Evolutionary conservation across 1,140 invertebrate species (phyloP).

Genomic region (Drosophila mauritiana): DNA sequence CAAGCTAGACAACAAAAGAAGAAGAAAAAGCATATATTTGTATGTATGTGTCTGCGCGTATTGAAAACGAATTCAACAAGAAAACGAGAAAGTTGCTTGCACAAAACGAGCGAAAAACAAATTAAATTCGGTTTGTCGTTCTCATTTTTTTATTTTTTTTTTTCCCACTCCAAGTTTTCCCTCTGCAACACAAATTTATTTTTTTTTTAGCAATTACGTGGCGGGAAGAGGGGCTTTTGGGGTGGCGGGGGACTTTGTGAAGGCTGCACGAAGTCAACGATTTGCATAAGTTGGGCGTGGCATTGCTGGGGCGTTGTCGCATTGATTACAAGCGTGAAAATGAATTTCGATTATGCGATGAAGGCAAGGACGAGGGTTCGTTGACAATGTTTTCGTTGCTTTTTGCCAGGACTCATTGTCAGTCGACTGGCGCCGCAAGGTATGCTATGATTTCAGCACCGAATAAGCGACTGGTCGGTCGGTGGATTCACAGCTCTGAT

Average conservation of each 20-base stretch:
- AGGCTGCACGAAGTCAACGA: slow-evolving; percentile 51
- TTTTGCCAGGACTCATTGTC: slow-evolving; percentile 50
- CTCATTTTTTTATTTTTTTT: slow-evolving; percentile 41
- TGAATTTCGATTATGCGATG: slow-evolving; percentile 74
- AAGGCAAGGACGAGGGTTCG: slow-evolving; percentile 21
- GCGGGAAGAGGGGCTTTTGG: neutral
- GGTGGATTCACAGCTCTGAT: slow-evolving; percentile 8
- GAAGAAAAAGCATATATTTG: slow-evolving; percentile 29
- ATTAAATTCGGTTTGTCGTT: slow-evolving; percentile 78
- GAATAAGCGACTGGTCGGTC: too few relatives aligned
- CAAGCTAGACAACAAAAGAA: slow-evolving; percentile 75
- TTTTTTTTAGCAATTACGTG: slow-evolving; percentile 68
- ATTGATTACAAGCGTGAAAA: slow-evolving; percentile 79
- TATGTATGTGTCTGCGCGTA: slow-evolving; percentile 31
- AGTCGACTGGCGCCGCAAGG: slow-evolving; percentile 48
- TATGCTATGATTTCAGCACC: slow-evolving; percentile 58
- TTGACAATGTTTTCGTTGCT: slow-evolving; percentile 42
- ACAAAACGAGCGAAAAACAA: slow-evolving; percentile 77
- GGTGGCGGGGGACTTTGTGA: neutral
- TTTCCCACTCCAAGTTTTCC: slow-evolving; percentile 37
- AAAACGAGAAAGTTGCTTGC: slow-evolving; percentile 64
- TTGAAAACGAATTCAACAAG: slow-evolving; percentile 56
- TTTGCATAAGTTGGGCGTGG: slow-evolving; percentile 69
- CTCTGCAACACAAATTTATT: slow-evolving; percentile 45
- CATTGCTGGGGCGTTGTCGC: slow-evolving; percentile 44